Percentiles rank a stretch among this genome's conserved stretches.
phyloP scores from a whole-genome alignment of 1,140 invertebrate genomes.

The Acromyrmex echinatior region DNA sequence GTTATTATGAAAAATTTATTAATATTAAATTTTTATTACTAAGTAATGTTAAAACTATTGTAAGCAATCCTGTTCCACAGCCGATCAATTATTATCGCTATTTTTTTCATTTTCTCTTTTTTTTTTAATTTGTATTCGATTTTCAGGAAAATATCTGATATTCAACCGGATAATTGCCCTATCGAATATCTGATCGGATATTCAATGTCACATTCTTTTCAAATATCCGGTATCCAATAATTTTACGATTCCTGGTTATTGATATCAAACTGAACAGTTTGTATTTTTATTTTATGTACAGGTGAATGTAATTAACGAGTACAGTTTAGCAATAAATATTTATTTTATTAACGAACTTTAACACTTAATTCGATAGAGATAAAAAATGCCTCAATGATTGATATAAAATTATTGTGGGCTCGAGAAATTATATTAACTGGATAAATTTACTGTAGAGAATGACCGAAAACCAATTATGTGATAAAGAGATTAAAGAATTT shows the following conservation, averaged over 20 bases:
- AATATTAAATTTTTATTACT: too few species aligned
- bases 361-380: not conserved
- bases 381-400: slow-evolving; percentile 6
- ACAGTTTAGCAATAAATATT: not conserved
- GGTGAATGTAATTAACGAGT: not conserved
- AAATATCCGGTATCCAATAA: too few species aligned
- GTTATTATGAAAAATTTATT: too few species aligned
- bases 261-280: not conserved
- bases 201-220: too few species aligned
- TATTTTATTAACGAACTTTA: not conserved
- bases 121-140: too few species aligned
- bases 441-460: slow-evolving; percentile 42
- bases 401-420: not conserved
- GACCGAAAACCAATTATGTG: slow-evolving; percentile 26
- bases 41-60: too few species aligned
- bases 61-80: too few species aligned
- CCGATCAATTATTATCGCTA: too few species aligned
- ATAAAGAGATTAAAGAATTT: slow-evolving; percentile 26
- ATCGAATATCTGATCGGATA: too few species aligned
- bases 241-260: not conserved
- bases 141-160: too few species aligned
- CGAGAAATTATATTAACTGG: not conserved
- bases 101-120: too few species aligned
- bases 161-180: too few species aligned
- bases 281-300: not conserved